Conservation (phyloP, 2,113 vertebrate genomes). For the Macrotus californicus region DNA sequence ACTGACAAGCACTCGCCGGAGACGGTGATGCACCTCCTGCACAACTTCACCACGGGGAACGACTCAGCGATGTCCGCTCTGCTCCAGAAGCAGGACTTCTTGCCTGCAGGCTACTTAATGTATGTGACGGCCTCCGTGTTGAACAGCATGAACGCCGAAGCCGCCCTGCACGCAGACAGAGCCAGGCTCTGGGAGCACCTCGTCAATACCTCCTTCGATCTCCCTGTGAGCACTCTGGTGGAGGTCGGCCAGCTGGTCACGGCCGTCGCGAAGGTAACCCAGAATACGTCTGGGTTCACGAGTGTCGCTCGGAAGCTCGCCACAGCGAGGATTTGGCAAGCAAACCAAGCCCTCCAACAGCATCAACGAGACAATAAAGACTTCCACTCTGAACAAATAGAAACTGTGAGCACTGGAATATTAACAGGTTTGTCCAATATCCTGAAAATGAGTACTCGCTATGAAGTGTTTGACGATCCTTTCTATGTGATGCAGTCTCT, state of each 20-base stretch:
- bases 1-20: fast-evolving
- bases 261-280: slow-evolving; percentile 66
- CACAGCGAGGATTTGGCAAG: slow-evolving; percentile 56
- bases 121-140: slow-evolving; percentile 72
- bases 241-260: slow-evolving; percentile 73
- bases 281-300: slow-evolving; percentile 48
- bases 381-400: slow-evolving; percentile 62
- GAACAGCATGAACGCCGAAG: slow-evolving; percentile 46
- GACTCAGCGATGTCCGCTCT: not conserved
- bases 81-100: slow-evolving; percentile 39
- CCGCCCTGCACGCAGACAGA: not conserved
- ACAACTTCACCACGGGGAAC: not conserved
- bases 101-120: slow-evolving; percentile 67
- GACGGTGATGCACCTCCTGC: slow-evolving; percentile 15
- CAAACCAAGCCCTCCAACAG: slow-evolving; percentile 10
- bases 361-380: not conserved
- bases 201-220: slow-evolving; percentile 46
- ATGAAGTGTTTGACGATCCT: not conserved
- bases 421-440: slow-evolving; percentile 72
- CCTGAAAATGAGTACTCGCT: slow-evolving; percentile 18
- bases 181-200: slow-evolving; percentile 61
- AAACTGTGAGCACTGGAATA: slow-evolving; percentile 74
- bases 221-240: slow-evolving; percentile 28
- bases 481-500: slow-evolving; percentile 64
- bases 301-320: not conserved